Percentiles rank a stretch among this genome's conserved stretches.
These are phyloP conservation scores for Sphinx pinastri DNA, from an alignment of 2,888 invertebrate genomes.

Conservation along the genomic window DNA sequence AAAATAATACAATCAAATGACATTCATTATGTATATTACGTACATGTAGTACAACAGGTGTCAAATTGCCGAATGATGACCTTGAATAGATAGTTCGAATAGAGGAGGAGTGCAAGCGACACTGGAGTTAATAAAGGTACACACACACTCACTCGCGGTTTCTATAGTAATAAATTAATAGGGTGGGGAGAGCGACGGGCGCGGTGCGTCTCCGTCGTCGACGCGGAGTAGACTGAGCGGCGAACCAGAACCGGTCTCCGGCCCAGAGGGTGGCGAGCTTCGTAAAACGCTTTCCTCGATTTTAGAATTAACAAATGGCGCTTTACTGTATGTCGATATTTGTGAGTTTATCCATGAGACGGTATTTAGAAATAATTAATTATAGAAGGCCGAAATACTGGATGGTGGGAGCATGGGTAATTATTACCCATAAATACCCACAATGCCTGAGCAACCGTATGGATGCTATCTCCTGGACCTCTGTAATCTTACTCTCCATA, in stretches of 20 bases:
- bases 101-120: conserved; percentile 51
- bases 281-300: conserved; percentile 46
- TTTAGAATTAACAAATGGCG: conserved; percentile 21
- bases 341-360: background rate
- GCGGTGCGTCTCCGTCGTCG: conserved; percentile 55
- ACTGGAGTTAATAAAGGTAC: conserved; percentile 58
- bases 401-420: background rate
- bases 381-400: background rate
- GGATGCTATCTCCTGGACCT: no score
- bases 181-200: conserved; percentile 41
- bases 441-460: no score
- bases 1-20: background rate
- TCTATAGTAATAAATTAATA: conserved; percentile 55
- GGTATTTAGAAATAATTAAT: background rate
- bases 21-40: conserved; percentile 52
- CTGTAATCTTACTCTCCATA: no score
- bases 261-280: conserved; percentile 65
- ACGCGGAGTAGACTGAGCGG: conserved; percentile 68
- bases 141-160: conserved; percentile 73
- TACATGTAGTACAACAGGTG: conserved; percentile 76
- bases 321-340: conserved; percentile 15
- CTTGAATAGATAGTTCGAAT: conserved; percentile 62
- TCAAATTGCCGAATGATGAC: conserved; percentile 67
- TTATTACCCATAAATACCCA: background rate
- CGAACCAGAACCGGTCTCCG: conserved; percentile 55